A percentile compares a stretch with the other conserved stretches of the same genome.
Evolutionary conservation across 2,113 vertebrate species (phyloP).

Genomic region (Istiophorus platypterus): DNA sequence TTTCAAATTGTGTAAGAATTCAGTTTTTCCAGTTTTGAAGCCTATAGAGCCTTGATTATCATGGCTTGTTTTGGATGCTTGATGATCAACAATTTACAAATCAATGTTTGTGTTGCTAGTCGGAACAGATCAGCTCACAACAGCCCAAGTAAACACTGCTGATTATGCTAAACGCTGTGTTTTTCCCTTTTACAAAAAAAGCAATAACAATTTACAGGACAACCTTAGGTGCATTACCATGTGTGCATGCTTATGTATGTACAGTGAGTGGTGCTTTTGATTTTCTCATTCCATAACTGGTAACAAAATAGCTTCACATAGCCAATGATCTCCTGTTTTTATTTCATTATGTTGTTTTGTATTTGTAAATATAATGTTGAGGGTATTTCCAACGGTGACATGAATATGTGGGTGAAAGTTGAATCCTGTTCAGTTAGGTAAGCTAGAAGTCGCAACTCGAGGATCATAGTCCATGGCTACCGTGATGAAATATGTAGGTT

Average conservation of each 20-base stretch:
- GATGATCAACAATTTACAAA: slow-evolving; percentile 31
- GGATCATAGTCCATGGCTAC: slow-evolving; percentile 76
- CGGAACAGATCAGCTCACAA: neutral
- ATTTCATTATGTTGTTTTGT: neutral
- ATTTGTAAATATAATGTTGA: slow-evolving; percentile 11
- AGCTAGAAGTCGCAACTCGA: slow-evolving; percentile 50
- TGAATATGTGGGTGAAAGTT: slow-evolving; percentile 77
- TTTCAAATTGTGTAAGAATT: slow-evolving; percentile 27
- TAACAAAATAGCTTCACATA: neutral
- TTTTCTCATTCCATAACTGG: neutral
- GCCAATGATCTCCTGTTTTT: neutral
- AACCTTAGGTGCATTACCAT: neutral
- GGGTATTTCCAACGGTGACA: slow-evolving; percentile 16
- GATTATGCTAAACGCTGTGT: neutral
- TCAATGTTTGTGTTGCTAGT: slow-evolving; percentile 19
- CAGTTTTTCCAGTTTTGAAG: neutral
- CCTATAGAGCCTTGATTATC: neutral
- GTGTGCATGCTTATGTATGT: neutral
- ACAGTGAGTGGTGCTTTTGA: neutral
- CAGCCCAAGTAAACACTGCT: slow-evolving; percentile 22
- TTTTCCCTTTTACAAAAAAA: slow-evolving; percentile 12
- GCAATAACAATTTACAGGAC: neutral
- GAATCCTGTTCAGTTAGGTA: slow-evolving; percentile 66
- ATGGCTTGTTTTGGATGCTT: slow-evolving; percentile 35
- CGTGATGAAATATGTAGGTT: slow-evolving; percentile 69